A percentile compares a stretch with the other conserved stretches of the same genome.
phyloP scores from a whole-genome alignment of 2,888 invertebrate species.

The Drosophila quinaria region DNA sequence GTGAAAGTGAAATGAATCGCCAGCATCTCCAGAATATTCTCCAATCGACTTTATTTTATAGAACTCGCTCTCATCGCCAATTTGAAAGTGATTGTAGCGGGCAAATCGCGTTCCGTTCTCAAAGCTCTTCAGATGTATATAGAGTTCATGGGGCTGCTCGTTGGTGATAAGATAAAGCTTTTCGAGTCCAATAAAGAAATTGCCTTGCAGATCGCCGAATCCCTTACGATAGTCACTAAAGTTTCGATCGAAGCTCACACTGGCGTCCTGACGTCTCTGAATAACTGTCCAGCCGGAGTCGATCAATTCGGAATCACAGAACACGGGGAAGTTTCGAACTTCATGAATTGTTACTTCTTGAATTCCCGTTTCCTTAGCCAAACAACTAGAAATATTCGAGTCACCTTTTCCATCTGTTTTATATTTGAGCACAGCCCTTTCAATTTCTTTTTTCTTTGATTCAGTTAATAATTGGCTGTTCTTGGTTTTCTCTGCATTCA shows the following conservation, averaged over 20 bases:
- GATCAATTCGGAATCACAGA: slow-evolving; percentile 7
- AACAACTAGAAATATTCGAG: neutral
- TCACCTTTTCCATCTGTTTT: neutral
- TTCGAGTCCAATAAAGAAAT: slow-evolving; percentile 29
- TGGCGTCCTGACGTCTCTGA: slow-evolving; percentile 25
- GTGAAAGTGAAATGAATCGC: slow-evolving; percentile 3
- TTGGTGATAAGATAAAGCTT: slow-evolving; percentile 22
- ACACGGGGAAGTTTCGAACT: neutral
- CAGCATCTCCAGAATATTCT: slow-evolving; percentile 17
- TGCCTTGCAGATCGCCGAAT: slow-evolving; percentile 12
- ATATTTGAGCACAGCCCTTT: neutral
- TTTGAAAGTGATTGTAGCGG: slow-evolving; percentile 18
- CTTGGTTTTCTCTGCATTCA: neutral
- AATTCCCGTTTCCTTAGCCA: neutral
- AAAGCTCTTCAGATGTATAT: slow-evolving; percentile 8
- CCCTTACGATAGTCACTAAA: slow-evolving; percentile 22
- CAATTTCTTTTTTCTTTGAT: neutral
- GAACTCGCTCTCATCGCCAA: slow-evolving; percentile 14
- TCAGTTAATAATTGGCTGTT: too few species aligned
- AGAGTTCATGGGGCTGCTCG: slow-evolving; percentile 22
- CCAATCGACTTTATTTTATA: slow-evolving; percentile 16
- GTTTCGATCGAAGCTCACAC: slow-evolving; percentile 10
- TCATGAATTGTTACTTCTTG: neutral
- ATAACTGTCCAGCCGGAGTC: slow-evolving; percentile 28
- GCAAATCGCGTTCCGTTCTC: slow-evolving; percentile 3